These are phyloP conservation scores for Carassius gibelio DNA, from an alignment of 2,113 vertebrate genomes.

Conservation along the genomic window DNA sequence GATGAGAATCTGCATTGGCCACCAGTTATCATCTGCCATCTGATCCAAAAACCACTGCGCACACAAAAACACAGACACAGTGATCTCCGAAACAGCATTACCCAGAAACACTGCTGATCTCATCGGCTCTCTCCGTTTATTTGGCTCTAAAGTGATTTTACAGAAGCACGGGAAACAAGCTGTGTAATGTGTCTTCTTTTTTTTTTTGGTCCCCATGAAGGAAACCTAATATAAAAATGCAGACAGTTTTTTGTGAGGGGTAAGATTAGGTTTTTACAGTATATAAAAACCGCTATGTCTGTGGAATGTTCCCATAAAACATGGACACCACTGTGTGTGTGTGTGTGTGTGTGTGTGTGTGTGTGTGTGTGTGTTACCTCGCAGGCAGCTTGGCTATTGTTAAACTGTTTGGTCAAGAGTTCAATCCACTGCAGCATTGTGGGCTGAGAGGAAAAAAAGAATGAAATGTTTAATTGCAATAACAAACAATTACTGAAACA, in stretches of 20 bases:
- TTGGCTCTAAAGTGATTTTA: background rate
- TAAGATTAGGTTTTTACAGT: no score
- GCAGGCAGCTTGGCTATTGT: constrained; percentile 99
- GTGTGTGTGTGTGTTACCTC: constrained; percentile 76
- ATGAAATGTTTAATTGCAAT: background rate
- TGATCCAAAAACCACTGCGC: constrained; percentile 97
- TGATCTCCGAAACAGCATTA: background rate
- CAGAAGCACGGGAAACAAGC: background rate
- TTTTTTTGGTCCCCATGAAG: no score
- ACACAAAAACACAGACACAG: constrained; percentile 45
- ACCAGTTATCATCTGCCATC: constrained; percentile 99
- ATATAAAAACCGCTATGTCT: no score
- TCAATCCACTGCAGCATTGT: constrained; percentile 99
- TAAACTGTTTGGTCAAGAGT: constrained; percentile 98
- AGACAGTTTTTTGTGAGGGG: no score
- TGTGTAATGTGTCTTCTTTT: background rate
- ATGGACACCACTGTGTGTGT: no score
- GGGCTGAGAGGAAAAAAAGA: constrained; percentile 75
- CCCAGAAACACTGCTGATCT: background rate
- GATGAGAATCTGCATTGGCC: constrained; percentile 99
- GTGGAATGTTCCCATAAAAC: no score
- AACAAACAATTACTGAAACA: background rate
- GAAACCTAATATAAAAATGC: no score
- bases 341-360: no score
- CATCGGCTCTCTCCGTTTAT: background rate